Evolutionary conservation across 2,797 vertebrate genomes (phyloP).

Genomic region (Trichosurus vulpecula): DNA sequence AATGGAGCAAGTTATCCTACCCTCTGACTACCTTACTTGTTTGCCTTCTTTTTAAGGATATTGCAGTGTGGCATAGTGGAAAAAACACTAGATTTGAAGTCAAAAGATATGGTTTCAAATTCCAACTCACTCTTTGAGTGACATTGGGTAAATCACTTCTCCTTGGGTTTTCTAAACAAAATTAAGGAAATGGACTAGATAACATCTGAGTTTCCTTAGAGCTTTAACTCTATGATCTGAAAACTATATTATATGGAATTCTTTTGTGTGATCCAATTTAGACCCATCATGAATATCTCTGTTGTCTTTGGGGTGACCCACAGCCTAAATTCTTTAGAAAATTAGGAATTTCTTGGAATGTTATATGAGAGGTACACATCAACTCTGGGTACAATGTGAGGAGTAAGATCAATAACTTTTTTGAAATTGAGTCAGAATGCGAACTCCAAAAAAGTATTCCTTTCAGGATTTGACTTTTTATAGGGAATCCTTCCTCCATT

Average conservation of each 20-base stretch:
- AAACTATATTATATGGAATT: not conserved
- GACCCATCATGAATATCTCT: not conserved
- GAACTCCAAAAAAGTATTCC: not conserved
- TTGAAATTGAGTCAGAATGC: not conserved
- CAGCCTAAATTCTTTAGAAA: not conserved
- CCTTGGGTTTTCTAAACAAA: not conserved
- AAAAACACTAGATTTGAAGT: not conserved
- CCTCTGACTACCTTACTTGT: not conserved
- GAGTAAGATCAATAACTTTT: constrained; percentile 19
- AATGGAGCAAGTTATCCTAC: not conserved
- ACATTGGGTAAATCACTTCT: not conserved
- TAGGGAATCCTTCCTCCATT: not conserved
- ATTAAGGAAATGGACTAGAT: not conserved
- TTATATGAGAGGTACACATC: not conserved
- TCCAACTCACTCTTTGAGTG: not conserved
- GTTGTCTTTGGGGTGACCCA: not conserved
- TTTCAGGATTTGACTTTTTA: not conserved
- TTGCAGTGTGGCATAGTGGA: not conserved
- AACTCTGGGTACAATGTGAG: not conserved
- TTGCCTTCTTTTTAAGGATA: not conserved
- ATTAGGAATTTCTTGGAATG: not conserved
- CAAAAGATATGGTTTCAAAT: not conserved
- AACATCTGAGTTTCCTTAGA: not conserved
- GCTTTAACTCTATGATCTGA: not conserved
- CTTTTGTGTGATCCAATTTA: not conserved